Conservation (phyloP, 2,888 invertebrate genomes). For the Polydrusus cervinus region DNA sequence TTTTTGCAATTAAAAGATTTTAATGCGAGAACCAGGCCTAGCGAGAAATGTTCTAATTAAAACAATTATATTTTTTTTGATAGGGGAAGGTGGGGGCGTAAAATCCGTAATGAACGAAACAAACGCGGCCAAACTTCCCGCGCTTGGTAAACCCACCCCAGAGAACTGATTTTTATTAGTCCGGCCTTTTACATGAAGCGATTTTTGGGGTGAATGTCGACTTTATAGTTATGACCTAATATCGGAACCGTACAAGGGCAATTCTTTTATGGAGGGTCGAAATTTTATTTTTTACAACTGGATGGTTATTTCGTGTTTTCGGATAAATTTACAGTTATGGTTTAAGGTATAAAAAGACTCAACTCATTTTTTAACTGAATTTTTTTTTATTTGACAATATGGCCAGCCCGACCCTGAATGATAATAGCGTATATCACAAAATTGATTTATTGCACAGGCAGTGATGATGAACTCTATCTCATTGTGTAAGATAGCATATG, state of each 20-base stretch:
- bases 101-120: neutral
- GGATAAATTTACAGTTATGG: conserved; percentile 17
- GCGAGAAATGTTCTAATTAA: too few species aligned
- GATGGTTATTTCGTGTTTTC: conserved; percentile 16
- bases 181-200: conserved; percentile 29
- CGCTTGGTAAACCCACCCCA: conserved; percentile 13
- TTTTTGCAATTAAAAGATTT: too few species aligned
- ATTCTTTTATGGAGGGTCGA: conserved; percentile 29
- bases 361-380: neutral
- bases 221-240: conserved; percentile 35
- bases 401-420: too few species aligned
- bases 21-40: too few species aligned
- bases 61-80: too few species aligned
- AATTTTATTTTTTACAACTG: conserved; percentile 26
- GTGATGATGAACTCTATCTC: too few species aligned
- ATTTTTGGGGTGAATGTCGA: conserved; percentile 31
- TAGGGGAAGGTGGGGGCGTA: too few species aligned
- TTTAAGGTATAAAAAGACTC: conserved; percentile 2
- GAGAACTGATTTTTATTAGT: conserved; percentile 23
- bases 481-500: too few species aligned
- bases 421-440: too few species aligned
- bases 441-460: too few species aligned
- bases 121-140: neutral
- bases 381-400: too few species aligned
- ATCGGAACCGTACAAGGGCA: conserved; percentile 27